Conservation (phyloP, 2,113 vertebrate species). For the Athene noctua region DNA sequence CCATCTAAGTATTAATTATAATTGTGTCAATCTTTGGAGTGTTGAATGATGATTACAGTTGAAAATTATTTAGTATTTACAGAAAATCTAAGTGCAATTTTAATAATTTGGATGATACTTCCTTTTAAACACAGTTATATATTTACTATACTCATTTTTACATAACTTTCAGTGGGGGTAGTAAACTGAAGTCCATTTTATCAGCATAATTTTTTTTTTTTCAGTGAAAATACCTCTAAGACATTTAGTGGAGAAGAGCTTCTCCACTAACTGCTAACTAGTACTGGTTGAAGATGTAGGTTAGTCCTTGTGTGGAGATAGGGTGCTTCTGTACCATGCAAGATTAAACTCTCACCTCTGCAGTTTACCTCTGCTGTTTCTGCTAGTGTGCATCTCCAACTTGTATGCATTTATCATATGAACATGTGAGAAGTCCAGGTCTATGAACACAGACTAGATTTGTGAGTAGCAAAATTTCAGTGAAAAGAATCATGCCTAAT, state of each 20-base stretch:
- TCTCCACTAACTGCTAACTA: neutral
- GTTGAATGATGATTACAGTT: conserved; percentile 20
- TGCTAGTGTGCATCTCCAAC: neutral
- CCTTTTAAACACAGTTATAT: neutral
- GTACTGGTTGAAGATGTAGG: neutral
- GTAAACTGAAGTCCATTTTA: neutral
- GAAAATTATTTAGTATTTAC: conserved; percentile 25
- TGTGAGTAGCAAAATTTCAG: neutral
- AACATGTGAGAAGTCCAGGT: neutral
- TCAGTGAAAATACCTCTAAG: neutral
- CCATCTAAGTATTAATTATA: conserved; percentile 43
- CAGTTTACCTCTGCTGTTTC: neutral
- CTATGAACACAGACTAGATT: neutral
- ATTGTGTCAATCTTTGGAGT: conserved; percentile 29
- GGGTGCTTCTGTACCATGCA: neutral
- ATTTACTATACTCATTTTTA: neutral
- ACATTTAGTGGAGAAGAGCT: neutral
- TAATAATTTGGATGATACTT: conserved; percentile 26
- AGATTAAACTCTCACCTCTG: neutral
- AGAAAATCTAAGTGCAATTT: conserved; percentile 25
- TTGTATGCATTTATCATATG: neutral
- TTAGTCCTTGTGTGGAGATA: neutral
- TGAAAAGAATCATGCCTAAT: neutral
- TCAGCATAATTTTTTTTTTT: neutral
- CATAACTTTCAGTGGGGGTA: neutral